Percentiles rank a stretch among this genome's conserved stretches.
phyloP scores from a whole-genome alignment of 2,888 invertebrate species.

The Protophormia terraenovae region DNA sequence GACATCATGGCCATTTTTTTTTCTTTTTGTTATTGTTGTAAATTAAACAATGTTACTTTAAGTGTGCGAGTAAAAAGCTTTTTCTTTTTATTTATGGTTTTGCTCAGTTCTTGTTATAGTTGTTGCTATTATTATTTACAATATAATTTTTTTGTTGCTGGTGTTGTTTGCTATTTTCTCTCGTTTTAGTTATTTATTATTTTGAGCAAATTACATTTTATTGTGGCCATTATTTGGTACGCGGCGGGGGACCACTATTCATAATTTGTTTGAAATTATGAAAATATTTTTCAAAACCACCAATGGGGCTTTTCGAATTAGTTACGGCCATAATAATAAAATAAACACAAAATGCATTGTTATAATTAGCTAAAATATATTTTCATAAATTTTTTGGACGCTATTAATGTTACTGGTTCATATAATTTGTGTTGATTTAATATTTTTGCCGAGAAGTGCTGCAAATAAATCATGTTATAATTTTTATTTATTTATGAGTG shows the following conservation, averaged over 20 bases:
- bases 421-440: neutral
- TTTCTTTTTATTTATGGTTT: constrained; percentile 2
- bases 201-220: constrained; percentile 43
- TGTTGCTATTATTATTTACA: neutral
- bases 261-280: constrained; percentile 61
- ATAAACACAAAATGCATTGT: neutral
- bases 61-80: constrained; percentile 28
- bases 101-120: neutral
- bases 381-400: neutral
- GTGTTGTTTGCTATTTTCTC: neutral
- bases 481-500: no score
- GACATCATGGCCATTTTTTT: constrained; percentile 39
- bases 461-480: no score
- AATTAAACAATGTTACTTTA: constrained; percentile 19
- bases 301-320: constrained; percentile 1
- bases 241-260: constrained; percentile 44
- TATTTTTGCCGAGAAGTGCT: neutral
- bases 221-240: constrained; percentile 38
- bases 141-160: neutral
- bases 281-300: constrained; percentile 48
- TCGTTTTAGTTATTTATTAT: neutral
- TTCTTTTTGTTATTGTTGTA: constrained; percentile 1
- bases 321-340: neutral
- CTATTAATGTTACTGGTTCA: neutral
- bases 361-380: constrained; percentile 26